Base-by-base conservation (phyloP, 2,888 invertebrate genomes). In the Bibio marci region DNA sequence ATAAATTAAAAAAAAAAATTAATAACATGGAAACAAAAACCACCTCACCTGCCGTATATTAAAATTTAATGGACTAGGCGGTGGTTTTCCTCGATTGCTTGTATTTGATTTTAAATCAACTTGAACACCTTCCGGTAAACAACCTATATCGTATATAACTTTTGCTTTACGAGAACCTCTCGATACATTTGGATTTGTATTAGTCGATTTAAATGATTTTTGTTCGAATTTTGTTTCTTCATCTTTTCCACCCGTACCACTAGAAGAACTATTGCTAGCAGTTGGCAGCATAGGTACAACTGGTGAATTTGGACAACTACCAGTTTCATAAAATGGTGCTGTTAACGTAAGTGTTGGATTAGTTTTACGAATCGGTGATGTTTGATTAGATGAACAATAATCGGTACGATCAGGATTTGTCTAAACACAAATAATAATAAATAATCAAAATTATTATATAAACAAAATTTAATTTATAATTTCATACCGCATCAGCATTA, bases 61-160 rank as follows among this genome's bases (percentile, higher is more conserved):
- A 8, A 61, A 49, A 48, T 57, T 56, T 4, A 62, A 43, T 1
- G 62, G 62, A 48, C 58, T 60, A 3, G 59, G 59, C 3, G 58
- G 57, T 39, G 51, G 42, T 43, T 55, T 59, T 35, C 49, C 50
- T 7, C 55, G 50, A 38, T 53, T 12, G 11, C 27, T 42, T 3
- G 38, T 32, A 48, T 49, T 40, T 11, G 45, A 42, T 39, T 52
- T 56, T 22, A 55, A 52, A 26, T 58, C 55, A 17, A 54, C 56
- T 26, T 55, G 54, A 35, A 54, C 53, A 48, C 57, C 56, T 48
- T 62, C 62, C 4, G 60, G 62, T 27, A 62, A 43, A 18, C 54
- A 56, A 46, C 59, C 61, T 37, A 61, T 61, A 36, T 60, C 62
- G 2, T 56, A 48, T 25, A 49, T 30, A 12, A 45, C 36, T 43